phyloP scores from a whole-genome alignment of 2,888 invertebrate genomes.

The Gymnocheta viridis region DNA sequence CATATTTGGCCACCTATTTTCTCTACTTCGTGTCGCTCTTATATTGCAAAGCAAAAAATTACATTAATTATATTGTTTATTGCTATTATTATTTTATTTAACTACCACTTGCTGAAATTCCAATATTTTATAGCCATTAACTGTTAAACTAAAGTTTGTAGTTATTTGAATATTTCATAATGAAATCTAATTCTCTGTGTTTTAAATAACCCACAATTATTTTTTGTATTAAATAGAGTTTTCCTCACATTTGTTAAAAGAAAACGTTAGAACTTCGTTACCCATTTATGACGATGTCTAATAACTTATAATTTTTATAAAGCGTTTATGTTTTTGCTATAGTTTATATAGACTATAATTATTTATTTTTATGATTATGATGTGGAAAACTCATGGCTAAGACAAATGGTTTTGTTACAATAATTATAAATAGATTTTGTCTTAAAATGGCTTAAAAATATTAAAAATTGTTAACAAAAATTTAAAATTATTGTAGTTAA shows the following conservation, averaged over 20 bases:
- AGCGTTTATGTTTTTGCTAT: slow-evolving; percentile 18
- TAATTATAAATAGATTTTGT: slow-evolving; percentile 67
- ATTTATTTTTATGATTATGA: slow-evolving; percentile 49
- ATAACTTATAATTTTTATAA: slow-evolving; percentile 28
- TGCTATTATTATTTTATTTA: background rate
- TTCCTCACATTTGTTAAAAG: background rate
- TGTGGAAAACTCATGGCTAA: slow-evolving; percentile 6
- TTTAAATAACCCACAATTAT: no score
- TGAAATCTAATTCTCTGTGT: no score
- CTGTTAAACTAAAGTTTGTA: background rate
- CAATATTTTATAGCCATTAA: background rate
- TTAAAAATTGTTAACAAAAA: background rate
- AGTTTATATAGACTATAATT: slow-evolving; percentile 47
- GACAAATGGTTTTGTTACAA: slow-evolving; percentile 29
- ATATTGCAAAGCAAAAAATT: background rate
- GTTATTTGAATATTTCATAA: slow-evolving; percentile 9
- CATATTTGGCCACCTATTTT: no score
- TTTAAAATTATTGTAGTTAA: background rate
- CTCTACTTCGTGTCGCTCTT: no score
- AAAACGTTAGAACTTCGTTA: background rate
- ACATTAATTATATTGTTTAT: background rate
- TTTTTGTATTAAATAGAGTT: background rate
- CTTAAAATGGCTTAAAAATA: slow-evolving; percentile 53
- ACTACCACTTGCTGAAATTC: background rate
- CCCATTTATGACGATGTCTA: slow-evolving; percentile 8